Percentiles rank a stretch among this genome's conserved stretches.
Evolutionary conservation across 2,888 invertebrate genomes (phyloP).

Genomic region (Caradrina clavipalpis): DNA sequence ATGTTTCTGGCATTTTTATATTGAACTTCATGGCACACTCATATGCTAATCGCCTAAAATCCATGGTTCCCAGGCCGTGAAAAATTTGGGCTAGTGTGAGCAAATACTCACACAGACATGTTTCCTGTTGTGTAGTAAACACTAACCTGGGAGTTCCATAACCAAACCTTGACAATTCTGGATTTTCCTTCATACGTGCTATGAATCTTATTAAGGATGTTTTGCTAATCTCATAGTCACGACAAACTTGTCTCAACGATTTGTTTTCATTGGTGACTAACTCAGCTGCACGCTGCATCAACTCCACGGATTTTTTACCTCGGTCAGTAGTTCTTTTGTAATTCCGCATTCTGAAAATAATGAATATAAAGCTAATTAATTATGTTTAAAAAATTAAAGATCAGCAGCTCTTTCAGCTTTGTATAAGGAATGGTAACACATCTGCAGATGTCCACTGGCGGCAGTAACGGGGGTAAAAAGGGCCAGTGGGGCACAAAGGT

Average conservation of each 20-base stretch:
- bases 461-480: too few relatives aligned
- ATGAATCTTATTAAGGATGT: neutral
- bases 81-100: conserved; percentile 1
- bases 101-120: neutral
- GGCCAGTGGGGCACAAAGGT: too few relatives aligned
- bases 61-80: neutral
- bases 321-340: neutral
- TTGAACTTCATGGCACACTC: neutral
- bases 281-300: conserved; percentile 1
- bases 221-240: neutral
- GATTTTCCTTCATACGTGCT: neutral
- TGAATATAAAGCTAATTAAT: too few relatives aligned
- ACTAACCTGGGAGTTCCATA: neutral
- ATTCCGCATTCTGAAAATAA: conserved; percentile 12
- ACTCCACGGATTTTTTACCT: neutral
- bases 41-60: conserved; percentile 1
- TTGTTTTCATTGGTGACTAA: neutral
- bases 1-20: neutral
- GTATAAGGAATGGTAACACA: too few relatives aligned
- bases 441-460: too few relatives aligned
- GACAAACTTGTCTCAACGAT: neutral
- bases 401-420: too few relatives aligned
- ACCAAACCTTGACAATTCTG: neutral
- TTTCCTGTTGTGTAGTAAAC: neutral
- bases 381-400: too few relatives aligned